Evolutionary conservation across 92 coral and sea anemone species (phyloP).

Genomic region (Diadumene lineata): DNA sequence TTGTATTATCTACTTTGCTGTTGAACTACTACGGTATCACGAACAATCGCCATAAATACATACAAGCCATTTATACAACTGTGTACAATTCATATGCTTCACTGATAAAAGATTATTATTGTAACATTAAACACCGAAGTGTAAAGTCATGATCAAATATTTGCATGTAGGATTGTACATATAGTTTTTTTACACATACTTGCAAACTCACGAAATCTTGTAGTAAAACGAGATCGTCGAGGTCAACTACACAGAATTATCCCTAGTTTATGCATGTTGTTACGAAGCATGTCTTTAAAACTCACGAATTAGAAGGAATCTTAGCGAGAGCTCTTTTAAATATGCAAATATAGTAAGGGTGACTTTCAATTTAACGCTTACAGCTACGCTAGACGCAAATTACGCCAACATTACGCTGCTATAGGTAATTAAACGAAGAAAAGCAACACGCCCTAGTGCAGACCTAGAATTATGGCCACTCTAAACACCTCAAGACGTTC

Average conservation of each 20-base stretch:
- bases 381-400: neutral
- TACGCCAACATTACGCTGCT: neutral
- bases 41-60: neutral
- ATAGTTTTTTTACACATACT: neutral
- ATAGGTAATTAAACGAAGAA: neutral
- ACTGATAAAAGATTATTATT: slow-evolving; percentile 1
- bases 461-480: slow-evolving; percentile 26
- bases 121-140: neutral
- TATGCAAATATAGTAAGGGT: slow-evolving; percentile 1
- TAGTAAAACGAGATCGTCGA: slow-evolving; percentile 4
- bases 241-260: slow-evolving; percentile 25
- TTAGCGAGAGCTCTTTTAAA: neutral
- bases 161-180: neutral
- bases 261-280: neutral
- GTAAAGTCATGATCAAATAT: neutral
- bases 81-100: neutral
- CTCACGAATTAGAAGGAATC: neutral
- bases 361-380: neutral
- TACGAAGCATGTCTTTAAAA: neutral
- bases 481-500: neutral
- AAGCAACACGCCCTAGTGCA: slow-evolving; percentile 14
- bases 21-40: neutral
- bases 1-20: neutral
- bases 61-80: neutral
- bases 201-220: neutral